A percentile compares a stretch with the other conserved stretches of the same genome.
These are phyloP conservation scores for Myathropa florea DNA, from an alignment of 2,888 invertebrate species.

Conservation along the genomic window DNA sequence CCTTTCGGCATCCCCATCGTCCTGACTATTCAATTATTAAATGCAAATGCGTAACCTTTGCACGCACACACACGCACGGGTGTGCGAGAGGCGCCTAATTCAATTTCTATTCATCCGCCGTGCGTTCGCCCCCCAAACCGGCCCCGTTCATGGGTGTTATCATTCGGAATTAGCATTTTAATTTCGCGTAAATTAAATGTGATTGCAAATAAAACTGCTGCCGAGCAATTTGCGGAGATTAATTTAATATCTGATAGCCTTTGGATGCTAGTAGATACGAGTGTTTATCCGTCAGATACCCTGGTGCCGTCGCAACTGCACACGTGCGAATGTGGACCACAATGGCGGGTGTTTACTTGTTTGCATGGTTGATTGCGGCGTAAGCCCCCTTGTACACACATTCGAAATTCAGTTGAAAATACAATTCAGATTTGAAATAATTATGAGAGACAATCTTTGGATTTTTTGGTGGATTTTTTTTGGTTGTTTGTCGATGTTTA, in stretches of 20 bases:
- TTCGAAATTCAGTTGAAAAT: too few relatives aligned
- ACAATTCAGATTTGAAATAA: too few relatives aligned
- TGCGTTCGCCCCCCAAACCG: neutral
- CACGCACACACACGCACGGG: neutral
- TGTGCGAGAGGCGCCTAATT: neutral
- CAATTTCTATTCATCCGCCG: neutral
- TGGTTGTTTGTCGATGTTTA: too few relatives aligned
- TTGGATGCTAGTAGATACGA: neutral
- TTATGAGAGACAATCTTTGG: too few relatives aligned
- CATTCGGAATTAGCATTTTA: constrained; percentile 8
- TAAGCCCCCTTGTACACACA: too few relatives aligned
- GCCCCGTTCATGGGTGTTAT: neutral
- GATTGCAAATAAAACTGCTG: constrained; percentile 11
- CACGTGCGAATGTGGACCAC: neutral
- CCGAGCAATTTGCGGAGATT: neutral
- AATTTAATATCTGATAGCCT: neutral
- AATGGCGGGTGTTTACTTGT: too few relatives aligned
- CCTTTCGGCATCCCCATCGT: neutral
- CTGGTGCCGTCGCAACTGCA: neutral
- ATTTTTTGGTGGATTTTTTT: too few relatives aligned
- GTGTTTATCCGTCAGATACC: neutral
- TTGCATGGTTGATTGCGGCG: too few relatives aligned
- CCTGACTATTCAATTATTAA: neutral
- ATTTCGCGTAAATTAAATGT: constrained; percentile 18
- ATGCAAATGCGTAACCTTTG: neutral